phyloP scores from a whole-genome alignment of 2,888 invertebrate species.

The Sarcophaga subvicina region DNA sequence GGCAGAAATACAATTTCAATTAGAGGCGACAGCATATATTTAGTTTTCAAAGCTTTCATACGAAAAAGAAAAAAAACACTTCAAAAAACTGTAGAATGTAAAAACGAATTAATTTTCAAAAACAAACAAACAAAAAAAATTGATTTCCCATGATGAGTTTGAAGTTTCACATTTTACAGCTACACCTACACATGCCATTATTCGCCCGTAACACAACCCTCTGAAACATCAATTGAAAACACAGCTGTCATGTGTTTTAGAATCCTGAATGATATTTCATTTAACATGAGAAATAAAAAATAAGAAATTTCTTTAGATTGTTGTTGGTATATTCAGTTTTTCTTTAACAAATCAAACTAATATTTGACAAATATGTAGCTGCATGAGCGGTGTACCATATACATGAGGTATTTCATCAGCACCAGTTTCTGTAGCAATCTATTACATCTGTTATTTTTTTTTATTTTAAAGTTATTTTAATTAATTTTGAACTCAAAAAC shows the following conservation, averaged over 20 bases:
- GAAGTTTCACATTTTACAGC: not conserved
- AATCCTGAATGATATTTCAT: constrained; percentile 29
- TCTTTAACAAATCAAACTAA: constrained; percentile 31
- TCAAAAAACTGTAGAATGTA: not conserved
- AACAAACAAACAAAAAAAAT: not conserved
- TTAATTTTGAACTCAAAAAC: no score
- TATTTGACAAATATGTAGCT: constrained; percentile 25
- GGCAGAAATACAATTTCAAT: not conserved
- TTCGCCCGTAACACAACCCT: not conserved
- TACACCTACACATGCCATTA: not conserved
- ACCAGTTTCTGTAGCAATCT: no score
- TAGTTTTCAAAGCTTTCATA: constrained; percentile 1
- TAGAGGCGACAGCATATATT: not conserved
- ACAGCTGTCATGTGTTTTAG: constrained; percentile 29
- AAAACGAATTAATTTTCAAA: not conserved
- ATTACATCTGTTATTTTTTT: no score
- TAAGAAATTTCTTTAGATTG: constrained; percentile 1
- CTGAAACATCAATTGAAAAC: not conserved
- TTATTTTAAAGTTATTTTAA: no score
- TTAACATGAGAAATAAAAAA: constrained; percentile 2
- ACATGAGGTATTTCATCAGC: no score
- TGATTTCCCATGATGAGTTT: constrained; percentile 4
- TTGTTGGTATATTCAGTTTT: constrained; percentile 12
- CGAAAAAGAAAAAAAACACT: not conserved
- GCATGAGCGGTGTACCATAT: no score